Base-by-base conservation (phyloP, 2,113 vertebrate genomes). In the Salvelinus alpinus region DNA sequence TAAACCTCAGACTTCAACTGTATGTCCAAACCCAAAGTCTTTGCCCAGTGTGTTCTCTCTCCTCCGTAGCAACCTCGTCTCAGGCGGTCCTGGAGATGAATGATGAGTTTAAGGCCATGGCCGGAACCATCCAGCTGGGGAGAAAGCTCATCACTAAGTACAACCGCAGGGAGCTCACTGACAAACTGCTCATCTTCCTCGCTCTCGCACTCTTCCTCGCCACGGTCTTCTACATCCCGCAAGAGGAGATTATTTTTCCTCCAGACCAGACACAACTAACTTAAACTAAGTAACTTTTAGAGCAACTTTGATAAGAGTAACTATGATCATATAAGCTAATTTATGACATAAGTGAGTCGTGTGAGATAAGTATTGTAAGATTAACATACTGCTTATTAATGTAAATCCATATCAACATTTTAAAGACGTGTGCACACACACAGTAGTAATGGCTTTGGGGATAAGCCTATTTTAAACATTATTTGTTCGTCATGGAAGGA, bases 131-230 rank as follows among this genome's bases (percentile, higher is more conserved):
- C 85, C 96, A 98, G 86, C 75, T 98, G 76, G 97, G 98, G 12
- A 91, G 97, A 69, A 98, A 99, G 79, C 96, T 99, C 71, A 98
- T 99, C 84, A 99, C 96, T 5, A 99, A 99, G 73, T 99, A 99
- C 81, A 99, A 99, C 76, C 96, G 97, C 60, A 88, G 96, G 16
- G 97, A 99, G 76, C 93, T 99, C 81, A 99, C 97, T 0, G 97
- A 99, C 86, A 99, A 99, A 66, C 95, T 99, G 84, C 96, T 99
- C 24, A 98, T 99, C 89, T 97, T 99, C 79, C 93, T 99, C 0
- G 97, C 97, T 0, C 80, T 99, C 13, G 97, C 97, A 18, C 94
- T 99, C 2, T 99, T 99, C 82, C 91, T 99, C 44, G 96, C 96
- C 74, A 99, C 97, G 0, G 96, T 99, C 18, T 94, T 99, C 73